A percentile compares a stretch with the other conserved stretches of the same genome.
Evolutionary conservation across 2,797 vertebrate genomes (phyloP).

Genomic region (Neosilurus hyrtlii): DNA sequence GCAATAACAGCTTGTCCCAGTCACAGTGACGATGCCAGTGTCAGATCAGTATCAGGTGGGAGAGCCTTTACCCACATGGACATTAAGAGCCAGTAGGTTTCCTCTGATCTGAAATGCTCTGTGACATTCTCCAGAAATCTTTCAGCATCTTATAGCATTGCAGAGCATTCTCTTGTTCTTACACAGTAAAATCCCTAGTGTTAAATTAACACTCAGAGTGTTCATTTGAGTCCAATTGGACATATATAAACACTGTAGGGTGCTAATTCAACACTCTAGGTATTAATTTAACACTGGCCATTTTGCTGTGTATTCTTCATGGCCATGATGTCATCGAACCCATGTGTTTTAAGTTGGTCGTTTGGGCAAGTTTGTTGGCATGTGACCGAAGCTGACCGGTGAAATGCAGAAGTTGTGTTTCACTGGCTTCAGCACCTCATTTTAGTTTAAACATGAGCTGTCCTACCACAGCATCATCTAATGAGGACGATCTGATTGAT

Average conservation of each 20-base stretch:
- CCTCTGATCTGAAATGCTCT: not conserved
- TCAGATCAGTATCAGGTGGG: not conserved
- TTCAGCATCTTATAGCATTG: not conserved
- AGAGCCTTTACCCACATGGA: not conserved
- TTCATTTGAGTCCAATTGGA: no score
- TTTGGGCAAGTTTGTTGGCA: constrained; percentile 14
- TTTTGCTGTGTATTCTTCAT: not conserved
- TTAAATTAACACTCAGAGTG: no score
- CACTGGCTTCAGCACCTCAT: constrained; percentile 53
- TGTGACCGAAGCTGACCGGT: constrained; percentile 34
- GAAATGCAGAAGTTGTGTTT: constrained; percentile 54
- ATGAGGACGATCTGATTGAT: constrained; percentile 51
- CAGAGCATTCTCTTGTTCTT: not conserved
- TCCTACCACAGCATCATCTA: constrained; percentile 34
- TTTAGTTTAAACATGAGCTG: constrained; percentile 17
- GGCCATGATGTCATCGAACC: not conserved
- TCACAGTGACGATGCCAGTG: not conserved
- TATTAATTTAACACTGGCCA: no score
- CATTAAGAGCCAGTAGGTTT: not conserved
- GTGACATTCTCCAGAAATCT: not conserved
- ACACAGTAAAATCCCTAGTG: no score
- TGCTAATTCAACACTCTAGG: no score
- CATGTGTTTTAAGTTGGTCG: not conserved
- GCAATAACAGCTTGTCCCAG: not conserved
- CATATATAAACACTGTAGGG: no score